Percentiles rank a stretch among this genome's conserved stretches.
Evolutionary conservation across 2,888 invertebrate species (phyloP).

Genomic region (Latrodectus hesperus): DNA sequence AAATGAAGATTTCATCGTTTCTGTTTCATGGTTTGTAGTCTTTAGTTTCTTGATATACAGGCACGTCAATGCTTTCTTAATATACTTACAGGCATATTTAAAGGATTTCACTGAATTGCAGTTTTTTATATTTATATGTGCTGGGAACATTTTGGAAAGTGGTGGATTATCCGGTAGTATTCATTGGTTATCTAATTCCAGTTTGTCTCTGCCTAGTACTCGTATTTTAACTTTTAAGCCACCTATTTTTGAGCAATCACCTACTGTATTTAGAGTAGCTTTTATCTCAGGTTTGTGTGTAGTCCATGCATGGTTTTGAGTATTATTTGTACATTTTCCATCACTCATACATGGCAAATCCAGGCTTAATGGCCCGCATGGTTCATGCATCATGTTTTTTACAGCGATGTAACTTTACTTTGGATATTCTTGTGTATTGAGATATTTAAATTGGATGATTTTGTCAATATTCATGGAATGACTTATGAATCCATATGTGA

Average conservation of each 20-base stretch:
- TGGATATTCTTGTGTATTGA: too few relatives aligned
- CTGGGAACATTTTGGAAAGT: neutral
- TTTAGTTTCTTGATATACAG: neutral
- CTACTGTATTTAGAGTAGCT: conserved; percentile 3
- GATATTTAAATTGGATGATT: too few relatives aligned
- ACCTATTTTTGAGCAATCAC: neutral
- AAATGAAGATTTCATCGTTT: neutral
- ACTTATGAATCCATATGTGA: conserved; percentile 68
- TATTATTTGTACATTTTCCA: conserved; percentile 3
- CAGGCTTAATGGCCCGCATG: conserved; percentile 57
- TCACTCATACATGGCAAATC: conserved; percentile 15
- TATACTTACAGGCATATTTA: conserved; percentile 12
- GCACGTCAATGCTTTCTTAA: conserved; percentile 13
- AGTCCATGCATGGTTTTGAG: neutral
- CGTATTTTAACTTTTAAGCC: neutral
- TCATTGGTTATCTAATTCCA: conserved; percentile 39
- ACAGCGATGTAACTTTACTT: too few relatives aligned
- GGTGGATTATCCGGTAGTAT: conserved; percentile 24
- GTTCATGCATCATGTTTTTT: conserved; percentile 73
- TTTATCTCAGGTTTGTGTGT: conserved; percentile 17
- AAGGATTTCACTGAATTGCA: conserved; percentile 1
- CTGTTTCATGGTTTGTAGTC: neutral
- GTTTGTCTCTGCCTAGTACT: neutral
- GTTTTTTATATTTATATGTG: conserved; percentile 3
- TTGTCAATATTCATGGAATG: conserved; percentile 72